phyloP scores from a whole-genome alignment of 1,140 invertebrate genomes.

The Oscheius sp. region DNA sequence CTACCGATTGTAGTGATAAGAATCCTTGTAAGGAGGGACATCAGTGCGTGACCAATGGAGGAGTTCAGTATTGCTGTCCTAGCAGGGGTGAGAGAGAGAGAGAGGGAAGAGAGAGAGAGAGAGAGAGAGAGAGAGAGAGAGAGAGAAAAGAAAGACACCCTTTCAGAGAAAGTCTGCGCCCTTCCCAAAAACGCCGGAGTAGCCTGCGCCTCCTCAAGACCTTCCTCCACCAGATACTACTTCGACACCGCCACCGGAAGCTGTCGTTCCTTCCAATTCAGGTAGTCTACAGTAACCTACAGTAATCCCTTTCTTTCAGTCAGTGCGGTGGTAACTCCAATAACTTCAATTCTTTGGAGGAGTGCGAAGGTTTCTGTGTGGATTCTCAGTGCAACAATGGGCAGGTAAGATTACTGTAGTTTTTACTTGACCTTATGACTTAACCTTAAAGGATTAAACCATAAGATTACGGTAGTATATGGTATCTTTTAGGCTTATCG shows the following conservation, averaged over 20 bases:
- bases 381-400: conserved; percentile 49
- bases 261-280: conserved; percentile 58
- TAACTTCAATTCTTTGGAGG: conserved; percentile 59
- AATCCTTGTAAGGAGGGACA: conserved; percentile 60
- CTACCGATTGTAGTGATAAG: conserved; percentile 47
- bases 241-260: conserved; percentile 59
- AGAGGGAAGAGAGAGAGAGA: conserved; percentile 28
- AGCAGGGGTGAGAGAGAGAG: conserved; percentile 51
- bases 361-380: conserved; percentile 61
- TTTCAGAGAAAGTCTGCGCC: conserved; percentile 44
- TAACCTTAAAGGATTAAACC: too few species aligned
- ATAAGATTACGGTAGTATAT: too few species aligned
- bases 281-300: neutral
- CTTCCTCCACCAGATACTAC: conserved; percentile 54
- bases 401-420: neutral
- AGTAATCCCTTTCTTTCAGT: too few species aligned
- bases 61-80: conserved; percentile 58
- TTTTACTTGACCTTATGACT: neutral
- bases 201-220: conserved; percentile 29
- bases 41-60: conserved; percentile 56
- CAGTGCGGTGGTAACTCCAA: conserved; percentile 62
- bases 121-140: conserved; percentile 16
- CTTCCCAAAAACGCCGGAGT: conserved; percentile 37
- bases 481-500: conserved; percentile 41
- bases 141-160: neutral